Evolutionary conservation across 2,797 vertebrate genomes (phyloP).

Genomic region (Coregonus ussuriensis): DNA sequence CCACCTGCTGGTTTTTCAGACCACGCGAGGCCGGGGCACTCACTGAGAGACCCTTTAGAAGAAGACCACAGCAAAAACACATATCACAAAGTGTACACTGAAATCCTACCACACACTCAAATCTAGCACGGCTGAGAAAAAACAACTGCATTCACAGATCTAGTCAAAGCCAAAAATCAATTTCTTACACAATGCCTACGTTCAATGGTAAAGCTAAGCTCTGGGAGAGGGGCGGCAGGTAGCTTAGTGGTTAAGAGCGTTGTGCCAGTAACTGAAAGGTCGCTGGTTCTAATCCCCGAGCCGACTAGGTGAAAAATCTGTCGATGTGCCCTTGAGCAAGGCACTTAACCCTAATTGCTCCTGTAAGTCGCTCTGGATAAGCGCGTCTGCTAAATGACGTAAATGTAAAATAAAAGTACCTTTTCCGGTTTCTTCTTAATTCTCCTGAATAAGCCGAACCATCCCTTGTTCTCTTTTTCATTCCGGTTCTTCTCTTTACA

Average conservation of each 20-base stretch:
- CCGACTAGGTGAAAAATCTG: too few relatives aligned
- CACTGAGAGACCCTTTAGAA: conserved; percentile 68
- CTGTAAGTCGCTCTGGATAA: too few relatives aligned
- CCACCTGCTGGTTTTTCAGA: conserved; percentile 68
- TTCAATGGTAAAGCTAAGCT: not conserved
- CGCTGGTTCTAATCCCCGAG: too few relatives aligned
- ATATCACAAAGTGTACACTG: not conserved
- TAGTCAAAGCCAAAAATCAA: not conserved
- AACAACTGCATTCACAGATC: not conserved
- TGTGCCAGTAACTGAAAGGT: too few relatives aligned
- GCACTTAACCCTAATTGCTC: too few relatives aligned
- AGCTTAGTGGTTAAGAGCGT: too few relatives aligned
- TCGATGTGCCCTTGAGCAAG: too few relatives aligned
- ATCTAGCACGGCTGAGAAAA: not conserved
- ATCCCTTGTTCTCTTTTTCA: conserved; percentile 82
- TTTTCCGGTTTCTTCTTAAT: conserved; percentile 84
- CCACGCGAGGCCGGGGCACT: conserved; percentile 79
- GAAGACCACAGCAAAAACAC: not conserved
- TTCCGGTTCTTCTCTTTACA: conserved; percentile 70
- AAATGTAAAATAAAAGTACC: conserved; percentile 61
- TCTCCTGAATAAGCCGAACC: conserved; percentile 89
- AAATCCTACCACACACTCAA: not conserved
- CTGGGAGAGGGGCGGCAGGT: not conserved
- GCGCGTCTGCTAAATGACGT: too few relatives aligned
- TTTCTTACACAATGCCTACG: not conserved